phyloP scores from a whole-genome alignment of 2,888 invertebrate genomes.

The Cremastinae sp. region DNA sequence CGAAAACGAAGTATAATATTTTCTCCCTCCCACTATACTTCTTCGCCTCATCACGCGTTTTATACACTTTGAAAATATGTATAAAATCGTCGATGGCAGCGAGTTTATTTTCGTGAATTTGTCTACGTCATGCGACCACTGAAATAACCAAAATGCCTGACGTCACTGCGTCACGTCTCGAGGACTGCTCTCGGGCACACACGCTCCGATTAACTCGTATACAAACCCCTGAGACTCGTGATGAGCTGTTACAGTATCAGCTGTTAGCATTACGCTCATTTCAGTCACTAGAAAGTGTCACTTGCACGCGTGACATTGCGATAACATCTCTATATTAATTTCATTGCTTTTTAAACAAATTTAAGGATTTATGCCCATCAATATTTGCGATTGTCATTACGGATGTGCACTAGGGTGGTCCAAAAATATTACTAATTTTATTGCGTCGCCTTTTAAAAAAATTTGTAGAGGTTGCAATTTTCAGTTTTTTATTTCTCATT shows the following conservation, averaged over 20 bases:
- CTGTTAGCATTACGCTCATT: conserved; percentile 52
- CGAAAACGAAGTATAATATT: conserved; percentile 13
- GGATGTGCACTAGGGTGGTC: too few species aligned
- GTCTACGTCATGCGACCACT: conserved; percentile 61
- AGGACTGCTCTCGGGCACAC: conserved; percentile 24
- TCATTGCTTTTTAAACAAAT: not conserved
- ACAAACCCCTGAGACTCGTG: conserved; percentile 6
- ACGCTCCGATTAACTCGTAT: conserved; percentile 1
- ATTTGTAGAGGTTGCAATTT: too few species aligned
- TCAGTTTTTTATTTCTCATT: too few species aligned
- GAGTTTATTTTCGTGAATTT: conserved; percentile 57
- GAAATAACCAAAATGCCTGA: conserved; percentile 60
- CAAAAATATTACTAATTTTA: too few species aligned
- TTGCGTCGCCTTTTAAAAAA: too few species aligned
- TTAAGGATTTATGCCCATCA: not conserved
- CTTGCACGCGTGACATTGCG: conserved; percentile 43
- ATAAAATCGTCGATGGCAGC: conserved; percentile 33
- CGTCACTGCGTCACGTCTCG: conserved; percentile 56
- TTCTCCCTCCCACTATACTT: conserved; percentile 13
- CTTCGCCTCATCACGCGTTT: conserved; percentile 18
- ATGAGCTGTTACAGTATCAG: conserved; percentile 56
- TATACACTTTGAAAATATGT: conserved; percentile 29
- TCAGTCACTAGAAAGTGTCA: conserved; percentile 41
- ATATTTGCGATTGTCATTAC: too few species aligned
- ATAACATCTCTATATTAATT: not conserved